Base-by-base conservation (phyloP, 2,797 vertebrate species). In the Crenuchus spilurus region DNA sequence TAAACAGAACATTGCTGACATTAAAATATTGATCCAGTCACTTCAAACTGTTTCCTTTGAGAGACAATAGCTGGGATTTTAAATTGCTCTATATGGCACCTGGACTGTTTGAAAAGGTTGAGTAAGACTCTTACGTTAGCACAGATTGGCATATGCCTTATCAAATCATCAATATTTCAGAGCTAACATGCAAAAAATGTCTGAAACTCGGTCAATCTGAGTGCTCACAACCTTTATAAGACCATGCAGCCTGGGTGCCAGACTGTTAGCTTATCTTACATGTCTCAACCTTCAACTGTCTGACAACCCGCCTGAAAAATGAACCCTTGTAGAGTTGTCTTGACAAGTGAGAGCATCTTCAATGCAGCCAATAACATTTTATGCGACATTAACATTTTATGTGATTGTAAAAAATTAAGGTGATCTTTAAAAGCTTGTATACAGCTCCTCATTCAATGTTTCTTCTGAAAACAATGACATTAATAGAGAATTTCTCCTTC, bases 221-320 rank as follows among this genome's bases (percentile, higher is more conserved):
- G 10, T 14, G 24, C 39, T 39, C 26, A 61, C 60, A 39, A 46
- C 44, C 54, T 16, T 42, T 66, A 31, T 42, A 75, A 28, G 69
- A 72, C 65, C 9, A 20, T 41, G 35, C 30, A 46, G 54, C 16
- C 44, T 54, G 13, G 20, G 16, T 61, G 28, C 54, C 65, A 70
- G 42, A 44, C 57, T 58, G 51, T 49, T 55, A 26, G 42, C 28
- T 41, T 33, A 41, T 69, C 67, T 52, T 51, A 33, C 57, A 70
- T 62, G 68, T 51, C 69, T 67, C 46, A 7, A 65, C 55, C 26
- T 60, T 44, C 60, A 81, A 44, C 68, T 49, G 66, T 71, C 51
- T 58, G 70, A 67, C 41, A 55, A n/a, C 30, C 48, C 52, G 66
- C 71, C 70, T 61, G 44, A 57, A 78, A 60, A 44, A 70, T 46